These are phyloP conservation scores for Neosilurus hyrtlii DNA, from an alignment of 2,797 vertebrate species.

Conservation along the genomic window DNA sequence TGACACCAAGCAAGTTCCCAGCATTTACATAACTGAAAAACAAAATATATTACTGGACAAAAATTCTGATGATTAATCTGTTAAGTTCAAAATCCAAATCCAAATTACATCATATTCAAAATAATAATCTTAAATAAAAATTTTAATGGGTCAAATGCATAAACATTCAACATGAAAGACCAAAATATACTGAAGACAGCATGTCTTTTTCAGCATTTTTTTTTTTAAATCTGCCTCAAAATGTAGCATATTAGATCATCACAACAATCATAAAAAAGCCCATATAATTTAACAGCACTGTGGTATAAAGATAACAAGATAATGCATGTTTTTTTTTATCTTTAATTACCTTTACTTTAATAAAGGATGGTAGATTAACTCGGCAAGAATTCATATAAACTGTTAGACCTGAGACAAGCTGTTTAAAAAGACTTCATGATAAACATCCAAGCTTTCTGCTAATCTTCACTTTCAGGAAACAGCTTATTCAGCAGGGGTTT, in stretches of 20 bases:
- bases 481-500: background rate
- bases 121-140: too few relatives aligned
- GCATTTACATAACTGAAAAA: background rate
- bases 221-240: too few relatives aligned
- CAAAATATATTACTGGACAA: background rate
- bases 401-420: background rate
- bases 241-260: too few relatives aligned
- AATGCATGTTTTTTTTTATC: too few relatives aligned
- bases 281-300: too few relatives aligned
- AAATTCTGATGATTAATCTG: background rate
- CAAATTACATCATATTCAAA: too few relatives aligned
- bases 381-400: background rate
- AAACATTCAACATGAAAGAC: background rate
- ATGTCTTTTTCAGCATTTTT: too few relatives aligned
- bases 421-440: background rate
- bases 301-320: too few relatives aligned
- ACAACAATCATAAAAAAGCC: too few relatives aligned
- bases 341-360: too few relatives aligned
- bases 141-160: background rate
- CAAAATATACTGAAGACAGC: background rate
- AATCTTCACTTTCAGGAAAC: background rate
- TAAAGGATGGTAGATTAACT: background rate
- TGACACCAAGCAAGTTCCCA: background rate
- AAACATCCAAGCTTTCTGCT: background rate
- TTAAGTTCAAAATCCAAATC: background rate